Percentiles rank a stretch among this genome's conserved stretches.
phyloP scores from a whole-genome alignment of 2,888 invertebrate species.

The Drosophila ustulata region DNA sequence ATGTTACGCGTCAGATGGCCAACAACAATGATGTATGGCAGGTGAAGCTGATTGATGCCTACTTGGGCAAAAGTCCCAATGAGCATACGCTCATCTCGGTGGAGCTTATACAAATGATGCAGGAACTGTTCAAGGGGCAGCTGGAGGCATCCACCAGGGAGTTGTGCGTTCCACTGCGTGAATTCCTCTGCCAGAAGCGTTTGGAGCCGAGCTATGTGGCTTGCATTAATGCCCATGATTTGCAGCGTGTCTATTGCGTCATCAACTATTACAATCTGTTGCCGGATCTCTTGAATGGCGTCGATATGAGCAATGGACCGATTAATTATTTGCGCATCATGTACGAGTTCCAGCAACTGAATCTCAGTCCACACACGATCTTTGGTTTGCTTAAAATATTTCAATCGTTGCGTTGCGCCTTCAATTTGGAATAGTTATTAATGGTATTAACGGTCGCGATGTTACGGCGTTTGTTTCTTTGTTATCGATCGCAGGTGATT shows the following conservation, averaged over 20 bases:
- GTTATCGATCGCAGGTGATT: neutral
- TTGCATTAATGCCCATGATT: conserved; percentile 65
- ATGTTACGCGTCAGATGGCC: conserved; percentile 67
- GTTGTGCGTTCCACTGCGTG: conserved; percentile 71
- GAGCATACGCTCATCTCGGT: conserved; percentile 78
- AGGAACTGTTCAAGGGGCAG: conserved; percentile 76
- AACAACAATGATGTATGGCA: conserved; percentile 89
- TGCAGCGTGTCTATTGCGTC: conserved; percentile 78
- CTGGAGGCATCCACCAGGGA: conserved; percentile 71
- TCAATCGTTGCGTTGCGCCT: conserved; percentile 53
- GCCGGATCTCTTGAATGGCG: conserved; percentile 81
- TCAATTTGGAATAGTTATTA: conserved; percentile 18
- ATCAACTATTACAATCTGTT: conserved; percentile 81
- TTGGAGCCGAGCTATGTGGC: conserved; percentile 71
- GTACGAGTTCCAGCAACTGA: conserved; percentile 80
- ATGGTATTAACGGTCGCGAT: neutral
- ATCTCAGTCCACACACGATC: conserved; percentile 78
- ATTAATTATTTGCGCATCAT: conserved; percentile 81
- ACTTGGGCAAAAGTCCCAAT: conserved; percentile 71
- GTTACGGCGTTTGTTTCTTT: neutral
- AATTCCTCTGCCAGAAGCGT: conserved; percentile 73
- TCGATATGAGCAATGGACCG: conserved; percentile 71
- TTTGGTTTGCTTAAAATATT: conserved; percentile 80
- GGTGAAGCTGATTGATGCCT: conserved; percentile 89
- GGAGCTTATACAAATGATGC: conserved; percentile 82